These are phyloP conservation scores for Pogonocherus hispidulus DNA, from an alignment of 2,888 invertebrate species.

Conservation along the genomic window DNA sequence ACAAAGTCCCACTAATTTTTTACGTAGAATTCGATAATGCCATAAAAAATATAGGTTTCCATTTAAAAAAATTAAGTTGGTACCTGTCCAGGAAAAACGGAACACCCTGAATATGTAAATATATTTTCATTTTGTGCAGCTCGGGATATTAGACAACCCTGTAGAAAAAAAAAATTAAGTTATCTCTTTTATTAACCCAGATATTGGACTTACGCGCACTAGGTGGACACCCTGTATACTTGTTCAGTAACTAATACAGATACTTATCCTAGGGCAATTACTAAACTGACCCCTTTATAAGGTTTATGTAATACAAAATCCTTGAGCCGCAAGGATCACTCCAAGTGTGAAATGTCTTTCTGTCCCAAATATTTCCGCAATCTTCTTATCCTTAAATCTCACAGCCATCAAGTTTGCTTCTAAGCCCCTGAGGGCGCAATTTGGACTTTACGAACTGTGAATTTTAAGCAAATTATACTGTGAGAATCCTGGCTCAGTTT, in stretches of 20 bases:
- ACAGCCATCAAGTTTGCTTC: background rate
- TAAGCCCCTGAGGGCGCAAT: background rate
- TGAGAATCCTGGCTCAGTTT: background rate
- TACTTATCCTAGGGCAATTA: background rate
- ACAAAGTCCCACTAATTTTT: no score
- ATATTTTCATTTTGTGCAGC: no score
- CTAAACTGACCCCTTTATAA: background rate
- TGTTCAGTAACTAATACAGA: background rate
- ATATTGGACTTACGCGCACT: no score
- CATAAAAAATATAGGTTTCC: no score
- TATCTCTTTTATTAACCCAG: no score
- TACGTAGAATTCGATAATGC: no score
- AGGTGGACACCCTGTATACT: no score
- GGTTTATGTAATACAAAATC: background rate
- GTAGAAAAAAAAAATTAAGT: no score
- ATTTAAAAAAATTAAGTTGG: no score
- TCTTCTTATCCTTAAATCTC: background rate
- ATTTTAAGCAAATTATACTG: background rate
- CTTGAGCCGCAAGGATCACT: background rate
- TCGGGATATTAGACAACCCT: no score
- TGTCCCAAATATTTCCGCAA: background rate
- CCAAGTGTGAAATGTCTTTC: background rate
- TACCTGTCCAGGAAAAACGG: no score
- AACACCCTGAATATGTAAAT: no score
- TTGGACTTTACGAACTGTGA: background rate